These are phyloP conservation scores for Oxyura jamaicensis DNA, from an alignment of 2,113 vertebrate genomes.

Conservation along the genomic window DNA sequence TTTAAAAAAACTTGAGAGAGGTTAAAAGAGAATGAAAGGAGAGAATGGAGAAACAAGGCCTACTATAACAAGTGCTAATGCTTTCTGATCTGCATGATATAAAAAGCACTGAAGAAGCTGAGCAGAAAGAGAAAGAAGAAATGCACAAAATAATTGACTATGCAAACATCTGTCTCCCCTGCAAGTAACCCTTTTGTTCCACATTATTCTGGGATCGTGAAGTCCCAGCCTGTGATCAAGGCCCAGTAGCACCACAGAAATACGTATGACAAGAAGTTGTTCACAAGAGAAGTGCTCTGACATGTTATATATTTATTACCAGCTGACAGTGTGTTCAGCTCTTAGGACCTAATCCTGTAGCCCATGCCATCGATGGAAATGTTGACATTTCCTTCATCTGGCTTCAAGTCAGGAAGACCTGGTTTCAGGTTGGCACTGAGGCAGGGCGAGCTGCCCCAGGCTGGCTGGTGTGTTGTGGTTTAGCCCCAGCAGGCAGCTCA, in stretches of 20 bases:
- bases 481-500: no score
- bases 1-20: background rate
- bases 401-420: background rate
- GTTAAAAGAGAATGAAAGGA: constrained; percentile 21
- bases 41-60: background rate
- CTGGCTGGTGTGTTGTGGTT: background rate
- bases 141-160: background rate
- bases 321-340: background rate
- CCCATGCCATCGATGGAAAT: background rate
- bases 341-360: background rate
- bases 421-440: background rate
- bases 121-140: background rate
- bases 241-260: background rate
- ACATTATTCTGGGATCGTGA: background rate
- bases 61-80: background rate
- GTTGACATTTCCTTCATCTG: background rate
- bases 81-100: background rate
- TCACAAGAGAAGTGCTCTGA: background rate
- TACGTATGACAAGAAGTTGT: background rate
- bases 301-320: background rate
- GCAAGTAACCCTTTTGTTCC: background rate
- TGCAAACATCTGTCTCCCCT: background rate
- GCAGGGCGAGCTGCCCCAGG: background rate
- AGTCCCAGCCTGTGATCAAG: background rate
- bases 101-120: background rate